phyloP scores from a whole-genome alignment of 2,113 vertebrate genomes.

The Tragelaphus scriptus region DNA sequence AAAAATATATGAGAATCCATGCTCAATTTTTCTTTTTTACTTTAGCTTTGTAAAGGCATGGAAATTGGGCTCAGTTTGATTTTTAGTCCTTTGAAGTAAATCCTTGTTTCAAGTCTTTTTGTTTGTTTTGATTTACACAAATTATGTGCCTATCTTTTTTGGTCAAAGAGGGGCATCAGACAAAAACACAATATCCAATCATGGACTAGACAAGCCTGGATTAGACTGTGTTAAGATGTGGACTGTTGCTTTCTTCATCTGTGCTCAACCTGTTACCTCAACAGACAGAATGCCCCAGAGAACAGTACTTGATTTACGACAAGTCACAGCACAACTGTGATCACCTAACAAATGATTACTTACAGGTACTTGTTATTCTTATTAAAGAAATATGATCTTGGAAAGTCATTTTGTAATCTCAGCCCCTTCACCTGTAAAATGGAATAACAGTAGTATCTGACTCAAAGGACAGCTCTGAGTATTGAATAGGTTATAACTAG shows the following conservation, averaged over 20 bases:
- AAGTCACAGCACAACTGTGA: not conserved
- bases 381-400: not conserved
- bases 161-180: not conserved
- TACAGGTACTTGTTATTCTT: not conserved
- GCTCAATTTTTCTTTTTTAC: not conserved
- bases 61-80: not conserved
- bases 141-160: not conserved
- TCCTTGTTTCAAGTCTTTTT: not conserved
- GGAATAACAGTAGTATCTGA: not conserved
- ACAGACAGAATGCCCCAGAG: not conserved
- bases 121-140: not conserved
- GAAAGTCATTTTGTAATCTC: not conserved
- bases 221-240: not conserved
- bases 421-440: not conserved
- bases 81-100: conserved; percentile 1
- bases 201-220: fast-evolving
- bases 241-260: not conserved
- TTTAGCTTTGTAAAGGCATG: not conserved
- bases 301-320: not conserved
- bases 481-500: not conserved
- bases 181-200: not conserved
- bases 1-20: not conserved
- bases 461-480: not conserved
- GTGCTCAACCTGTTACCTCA: not conserved
- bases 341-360: not conserved